Percentiles rank a stretch among this genome's conserved stretches.
These are phyloP conservation scores for Drosophila infuscata DNA, from an alignment of 2,888 invertebrate species.

Conservation along the genomic window DNA sequence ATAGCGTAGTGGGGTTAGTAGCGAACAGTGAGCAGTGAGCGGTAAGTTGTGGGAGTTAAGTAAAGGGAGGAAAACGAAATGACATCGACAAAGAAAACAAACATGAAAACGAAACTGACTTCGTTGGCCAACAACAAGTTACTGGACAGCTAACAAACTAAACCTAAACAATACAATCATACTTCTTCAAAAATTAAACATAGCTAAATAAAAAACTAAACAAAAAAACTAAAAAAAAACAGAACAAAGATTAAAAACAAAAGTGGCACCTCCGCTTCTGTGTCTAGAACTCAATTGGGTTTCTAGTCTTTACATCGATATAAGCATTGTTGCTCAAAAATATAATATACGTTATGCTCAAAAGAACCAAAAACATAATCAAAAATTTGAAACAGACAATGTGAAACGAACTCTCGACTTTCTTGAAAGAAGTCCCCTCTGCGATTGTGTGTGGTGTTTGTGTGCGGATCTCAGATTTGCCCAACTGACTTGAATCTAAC, in stretches of 20 bases:
- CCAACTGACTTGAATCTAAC: not conserved
- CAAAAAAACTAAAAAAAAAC: not conserved
- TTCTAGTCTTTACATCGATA: conserved; percentile 19
- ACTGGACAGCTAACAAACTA: not conserved
- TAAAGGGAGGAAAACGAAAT: not conserved
- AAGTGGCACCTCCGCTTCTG: not conserved
- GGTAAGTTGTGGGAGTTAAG: not conserved
- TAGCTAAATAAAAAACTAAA: not conserved
- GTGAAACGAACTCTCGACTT: not conserved
- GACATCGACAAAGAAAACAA: conserved; percentile 4
- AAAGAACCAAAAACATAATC: conserved; percentile 1
- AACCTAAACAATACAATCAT: not conserved
- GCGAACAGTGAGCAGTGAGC: conserved; percentile 10
- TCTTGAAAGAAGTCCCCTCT: not conserved
- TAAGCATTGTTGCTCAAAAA: conserved; percentile 25
- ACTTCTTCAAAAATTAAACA: not conserved
- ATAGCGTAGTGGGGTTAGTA: conserved; percentile 30
- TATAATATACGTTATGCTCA: conserved; percentile 7
- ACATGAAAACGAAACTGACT: conserved; percentile 4
- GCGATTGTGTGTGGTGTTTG: conserved; percentile 8
- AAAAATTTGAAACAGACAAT: conserved; percentile 2
- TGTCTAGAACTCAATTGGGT: conserved; percentile 34
- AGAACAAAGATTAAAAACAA: not conserved
- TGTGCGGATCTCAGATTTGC: conserved; percentile 1
- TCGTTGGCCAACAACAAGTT: not conserved